Evolutionary conservation across 2,113 vertebrate species (phyloP).

Genomic region (Ancistrus triradiatus): DNA sequence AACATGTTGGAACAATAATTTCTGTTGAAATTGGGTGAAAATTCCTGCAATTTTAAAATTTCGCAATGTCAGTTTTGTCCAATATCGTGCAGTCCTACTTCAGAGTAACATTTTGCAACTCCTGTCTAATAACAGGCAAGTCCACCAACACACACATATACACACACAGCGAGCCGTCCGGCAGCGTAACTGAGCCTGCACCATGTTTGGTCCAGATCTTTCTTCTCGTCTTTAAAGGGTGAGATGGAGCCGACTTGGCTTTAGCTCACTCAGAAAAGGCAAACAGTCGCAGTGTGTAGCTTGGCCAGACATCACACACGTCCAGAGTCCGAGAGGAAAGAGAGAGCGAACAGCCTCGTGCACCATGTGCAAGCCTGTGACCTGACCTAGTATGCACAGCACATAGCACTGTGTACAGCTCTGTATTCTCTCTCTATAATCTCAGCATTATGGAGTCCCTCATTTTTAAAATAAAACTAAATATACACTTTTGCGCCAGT

Average conservation of each 20-base stretch:
- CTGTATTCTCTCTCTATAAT: background rate
- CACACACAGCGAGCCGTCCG: conserved; percentile 22
- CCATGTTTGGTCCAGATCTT: conserved; percentile 30
- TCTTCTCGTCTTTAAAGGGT: conserved; percentile 67
- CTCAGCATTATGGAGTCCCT: too few species aligned
- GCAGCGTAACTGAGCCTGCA: conserved; percentile 21
- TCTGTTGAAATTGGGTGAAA: too few species aligned
- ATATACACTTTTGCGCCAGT: background rate
- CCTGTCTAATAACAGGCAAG: background rate
- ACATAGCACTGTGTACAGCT: background rate
- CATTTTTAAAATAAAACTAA: too few species aligned
- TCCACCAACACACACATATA: conserved; percentile 33
- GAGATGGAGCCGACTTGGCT: conserved; percentile 49
- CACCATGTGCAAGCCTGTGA: conserved; percentile 20
- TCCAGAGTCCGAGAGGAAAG: conserved; percentile 8
- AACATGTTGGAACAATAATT: too few species aligned
- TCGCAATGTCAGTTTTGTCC: too few species aligned
- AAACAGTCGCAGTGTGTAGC: conserved; percentile 66
- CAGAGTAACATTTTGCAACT: too few species aligned
- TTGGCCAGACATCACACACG: conserved; percentile 70
- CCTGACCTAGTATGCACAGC: conserved; percentile 1
- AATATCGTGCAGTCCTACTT: too few species aligned
- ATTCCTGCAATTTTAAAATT: too few species aligned
- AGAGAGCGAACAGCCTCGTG: conserved; percentile 17
- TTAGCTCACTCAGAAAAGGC: conserved; percentile 51